These are phyloP conservation scores for Labrus mixtus DNA, from an alignment of 2,113 vertebrate species.

Conservation along the genomic window DNA sequence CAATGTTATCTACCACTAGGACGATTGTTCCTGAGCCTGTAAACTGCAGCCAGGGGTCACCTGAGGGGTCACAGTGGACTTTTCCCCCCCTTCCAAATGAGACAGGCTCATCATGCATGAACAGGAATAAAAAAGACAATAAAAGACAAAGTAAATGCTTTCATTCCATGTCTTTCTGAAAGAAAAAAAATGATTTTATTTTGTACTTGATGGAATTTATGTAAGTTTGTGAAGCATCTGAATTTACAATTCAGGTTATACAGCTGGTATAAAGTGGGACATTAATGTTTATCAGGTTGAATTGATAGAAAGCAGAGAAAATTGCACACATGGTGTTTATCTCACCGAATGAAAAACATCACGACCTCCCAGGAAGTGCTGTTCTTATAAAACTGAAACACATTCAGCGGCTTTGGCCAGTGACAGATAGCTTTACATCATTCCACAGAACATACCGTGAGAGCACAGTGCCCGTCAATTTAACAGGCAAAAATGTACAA, in stretches of 20 bases:
- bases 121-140: slow-evolving; percentile 56
- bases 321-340: slow-evolving; percentile 74
- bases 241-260: slow-evolving; percentile 13
- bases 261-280: slow-evolving; percentile 28
- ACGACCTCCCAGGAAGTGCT: slow-evolving; percentile 78
- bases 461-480: slow-evolving; percentile 73
- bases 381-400: slow-evolving; percentile 77
- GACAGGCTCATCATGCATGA: slow-evolving; percentile 75
- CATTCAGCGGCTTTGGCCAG: slow-evolving; percentile 66
- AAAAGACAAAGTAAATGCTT: slow-evolving; percentile 19
- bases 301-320: slow-evolving; percentile 69
- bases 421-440: slow-evolving; percentile 80
- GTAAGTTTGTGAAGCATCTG: background rate
- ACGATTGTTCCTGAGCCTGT: slow-evolving; percentile 77
- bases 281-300: slow-evolving; percentile 22
- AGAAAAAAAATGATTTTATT: slow-evolving; percentile 1
- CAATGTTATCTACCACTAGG: slow-evolving; percentile 75
- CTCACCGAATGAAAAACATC: slow-evolving; percentile 65
- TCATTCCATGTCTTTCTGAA: background rate
- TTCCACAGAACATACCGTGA: slow-evolving; percentile 72
- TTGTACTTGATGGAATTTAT: background rate
- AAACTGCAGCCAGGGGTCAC: slow-evolving; percentile 78
- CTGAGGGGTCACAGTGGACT: slow-evolving; percentile 72
- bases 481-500: slow-evolving; percentile 76
- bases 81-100: slow-evolving; percentile 56